Evolutionary conservation across 2,113 vertebrate species (phyloP).

Genomic region (Polypterus bichir): DNA sequence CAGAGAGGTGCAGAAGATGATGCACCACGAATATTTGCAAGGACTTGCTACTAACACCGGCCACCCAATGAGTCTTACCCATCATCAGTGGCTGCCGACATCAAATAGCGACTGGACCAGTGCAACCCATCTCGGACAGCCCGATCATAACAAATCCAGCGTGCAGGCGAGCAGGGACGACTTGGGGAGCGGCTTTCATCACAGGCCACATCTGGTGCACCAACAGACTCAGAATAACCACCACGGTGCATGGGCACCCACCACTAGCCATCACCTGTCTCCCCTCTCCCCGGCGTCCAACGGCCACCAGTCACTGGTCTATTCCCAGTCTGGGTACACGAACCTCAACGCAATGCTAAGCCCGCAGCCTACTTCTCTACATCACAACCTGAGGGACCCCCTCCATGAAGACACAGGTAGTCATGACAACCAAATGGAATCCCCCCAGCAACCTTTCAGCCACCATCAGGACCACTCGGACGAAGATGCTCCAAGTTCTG

Average conservation of each 20-base stretch:
- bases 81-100: conserved; percentile 86
- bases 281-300: conserved; percentile 77
- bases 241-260: conserved; percentile 74
- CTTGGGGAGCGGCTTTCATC: conserved; percentile 69
- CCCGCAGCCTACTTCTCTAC: conserved; percentile 64
- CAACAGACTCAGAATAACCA: conserved; percentile 65
- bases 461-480: conserved; percentile 86
- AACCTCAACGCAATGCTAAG: conserved; percentile 78
- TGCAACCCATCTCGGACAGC: conserved; percentile 68
- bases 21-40: conserved; percentile 92
- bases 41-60: conserved; percentile 82
- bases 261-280: conserved; percentile 72
- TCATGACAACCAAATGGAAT: conserved; percentile 65
- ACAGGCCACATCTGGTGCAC: conserved; percentile 76
- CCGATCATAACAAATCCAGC: conserved; percentile 68
- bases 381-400: conserved; percentile 72
- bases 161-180: conserved; percentile 66
- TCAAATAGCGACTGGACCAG: conserved; percentile 76
- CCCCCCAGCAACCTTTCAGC: conserved; percentile 69
- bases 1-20: conserved; percentile 96
- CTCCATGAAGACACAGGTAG: conserved; percentile 67
- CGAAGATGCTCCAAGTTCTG: conserved; percentile 91
- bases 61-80: conserved; percentile 82
- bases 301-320: conserved; percentile 77
- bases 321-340: conserved; percentile 78